Conservation (phyloP, 2,888 invertebrate genomes). For the Epirrhoe tristata region DNA sequence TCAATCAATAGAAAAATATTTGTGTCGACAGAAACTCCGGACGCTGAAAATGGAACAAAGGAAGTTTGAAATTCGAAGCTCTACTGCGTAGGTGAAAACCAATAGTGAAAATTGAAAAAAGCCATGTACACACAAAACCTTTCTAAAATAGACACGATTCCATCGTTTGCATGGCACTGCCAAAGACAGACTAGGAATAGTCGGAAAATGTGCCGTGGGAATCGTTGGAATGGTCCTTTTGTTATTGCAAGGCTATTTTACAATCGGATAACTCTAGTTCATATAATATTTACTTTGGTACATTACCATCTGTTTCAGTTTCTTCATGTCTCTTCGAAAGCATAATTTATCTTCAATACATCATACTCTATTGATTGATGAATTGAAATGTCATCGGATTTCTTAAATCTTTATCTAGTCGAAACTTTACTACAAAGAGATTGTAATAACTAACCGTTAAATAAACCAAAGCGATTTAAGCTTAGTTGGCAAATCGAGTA, state of each 20-base stretch:
- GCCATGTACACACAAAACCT: neutral
- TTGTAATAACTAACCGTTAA: too few species aligned
- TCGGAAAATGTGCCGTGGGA: neutral
- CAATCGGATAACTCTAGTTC: neutral
- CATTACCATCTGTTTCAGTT: too few species aligned
- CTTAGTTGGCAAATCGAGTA: too few species aligned
- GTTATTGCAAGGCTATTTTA: neutral
- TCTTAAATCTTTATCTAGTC: too few species aligned
- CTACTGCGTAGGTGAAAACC: neutral
- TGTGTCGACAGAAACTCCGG: neutral
- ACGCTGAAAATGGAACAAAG: neutral
- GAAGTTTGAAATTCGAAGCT: neutral
- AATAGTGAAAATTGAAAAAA: neutral
- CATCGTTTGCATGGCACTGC: neutral
- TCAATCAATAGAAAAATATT: conserved; percentile 2
- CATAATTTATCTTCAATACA: too few species aligned
- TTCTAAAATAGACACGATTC: neutral
- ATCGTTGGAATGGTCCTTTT: neutral
- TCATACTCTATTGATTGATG: too few species aligned
- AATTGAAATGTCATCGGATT: too few species aligned
- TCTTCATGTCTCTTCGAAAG: too few species aligned
- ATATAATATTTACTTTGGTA: too few species aligned
- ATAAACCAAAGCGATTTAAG: too few species aligned
- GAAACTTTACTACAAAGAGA: too few species aligned
- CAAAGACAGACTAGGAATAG: neutral